Evolutionary conservation across 1,140 invertebrate species (phyloP).

Genomic region (Antheraea mylitta): DNA sequence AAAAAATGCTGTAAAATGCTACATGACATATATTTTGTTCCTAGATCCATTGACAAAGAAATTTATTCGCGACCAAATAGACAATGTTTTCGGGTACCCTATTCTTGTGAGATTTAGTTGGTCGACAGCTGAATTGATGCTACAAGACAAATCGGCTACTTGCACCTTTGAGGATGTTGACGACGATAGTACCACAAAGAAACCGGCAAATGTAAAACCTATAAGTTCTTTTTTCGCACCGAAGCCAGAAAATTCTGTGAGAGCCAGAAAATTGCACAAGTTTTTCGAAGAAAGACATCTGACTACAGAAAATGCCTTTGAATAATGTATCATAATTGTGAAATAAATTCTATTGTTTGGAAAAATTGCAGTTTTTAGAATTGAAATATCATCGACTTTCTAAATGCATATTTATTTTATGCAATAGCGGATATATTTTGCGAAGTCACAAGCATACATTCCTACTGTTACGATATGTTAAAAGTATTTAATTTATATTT

Average conservation of each 20-base stretch:
- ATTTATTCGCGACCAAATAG: slow-evolving; percentile 91
- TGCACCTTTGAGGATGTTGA: slow-evolving; percentile 87
- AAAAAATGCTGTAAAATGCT: too few species aligned
- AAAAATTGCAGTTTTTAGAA: not conserved
- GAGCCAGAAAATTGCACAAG: slow-evolving; percentile 75
- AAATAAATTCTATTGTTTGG: slow-evolving; percentile 13
- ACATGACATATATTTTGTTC: slow-evolving; percentile 29
- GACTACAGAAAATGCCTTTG: slow-evolving; percentile 60
- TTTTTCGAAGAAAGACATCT: slow-evolving; percentile 81
- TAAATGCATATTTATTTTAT: not conserved
- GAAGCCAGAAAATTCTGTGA: slow-evolving; percentile 58
- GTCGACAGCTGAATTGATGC: slow-evolving; percentile 93
- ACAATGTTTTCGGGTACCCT: slow-evolving; percentile 97
- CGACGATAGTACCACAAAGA: slow-evolving; percentile 66
- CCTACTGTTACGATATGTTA: slow-evolving; percentile 3
- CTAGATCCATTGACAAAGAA: slow-evolving; percentile 96
- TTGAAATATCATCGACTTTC: not conserved
- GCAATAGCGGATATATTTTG: not conserved
- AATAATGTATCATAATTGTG: slow-evolving; percentile 35
- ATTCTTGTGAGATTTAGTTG: slow-evolving; percentile 98
- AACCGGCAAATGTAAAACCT: slow-evolving; percentile 56
- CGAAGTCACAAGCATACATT: not conserved
- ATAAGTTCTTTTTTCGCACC: slow-evolving; percentile 81
- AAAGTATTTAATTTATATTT: slow-evolving; percentile 31
- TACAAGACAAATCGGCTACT: slow-evolving; percentile 86